Evolutionary conservation across 2,888 invertebrate genomes (phyloP).

Genomic region (Acheta domesticus): DNA sequence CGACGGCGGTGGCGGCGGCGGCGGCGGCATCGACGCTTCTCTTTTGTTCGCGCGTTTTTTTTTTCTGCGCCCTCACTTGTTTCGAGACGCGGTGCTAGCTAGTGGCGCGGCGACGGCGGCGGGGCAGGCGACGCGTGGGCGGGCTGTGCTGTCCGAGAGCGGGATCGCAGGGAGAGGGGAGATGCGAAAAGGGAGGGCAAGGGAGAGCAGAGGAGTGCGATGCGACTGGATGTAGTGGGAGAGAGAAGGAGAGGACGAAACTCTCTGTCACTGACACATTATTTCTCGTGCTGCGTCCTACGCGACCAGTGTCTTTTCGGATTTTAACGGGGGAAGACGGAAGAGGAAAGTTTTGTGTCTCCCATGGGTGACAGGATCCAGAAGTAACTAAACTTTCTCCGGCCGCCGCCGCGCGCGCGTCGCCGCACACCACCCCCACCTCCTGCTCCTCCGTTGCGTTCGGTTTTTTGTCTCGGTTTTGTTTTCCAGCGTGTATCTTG

Average conservation of each 20-base stretch:
- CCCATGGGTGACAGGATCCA: not conserved
- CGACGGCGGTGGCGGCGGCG: no score
- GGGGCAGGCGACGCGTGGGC: not conserved
- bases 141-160: no score
- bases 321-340: not conserved
- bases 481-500: not conserved
- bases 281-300: not conserved
- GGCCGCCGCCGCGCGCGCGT: not conserved
- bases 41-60: conserved; percentile 3
- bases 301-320: conserved; percentile 18
- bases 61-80: conserved; percentile 2
- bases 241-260: not conserved
- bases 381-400: not conserved
- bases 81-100: not conserved
- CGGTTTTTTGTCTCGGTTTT: not conserved
- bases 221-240: no score
- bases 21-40: not conserved
- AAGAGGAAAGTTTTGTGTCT: not conserved
- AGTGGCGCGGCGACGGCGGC: not conserved
- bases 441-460: not conserved
- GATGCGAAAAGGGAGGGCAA: no score
- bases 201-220: no score
- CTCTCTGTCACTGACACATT: conserved; percentile 11
- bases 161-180: no score
- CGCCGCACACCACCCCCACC: not conserved